Evolutionary conservation across 2,113 vertebrate genomes (phyloP), one percentile per base, ranked within the genome.

Genomic region (Megalops atlanticus): DNA sequence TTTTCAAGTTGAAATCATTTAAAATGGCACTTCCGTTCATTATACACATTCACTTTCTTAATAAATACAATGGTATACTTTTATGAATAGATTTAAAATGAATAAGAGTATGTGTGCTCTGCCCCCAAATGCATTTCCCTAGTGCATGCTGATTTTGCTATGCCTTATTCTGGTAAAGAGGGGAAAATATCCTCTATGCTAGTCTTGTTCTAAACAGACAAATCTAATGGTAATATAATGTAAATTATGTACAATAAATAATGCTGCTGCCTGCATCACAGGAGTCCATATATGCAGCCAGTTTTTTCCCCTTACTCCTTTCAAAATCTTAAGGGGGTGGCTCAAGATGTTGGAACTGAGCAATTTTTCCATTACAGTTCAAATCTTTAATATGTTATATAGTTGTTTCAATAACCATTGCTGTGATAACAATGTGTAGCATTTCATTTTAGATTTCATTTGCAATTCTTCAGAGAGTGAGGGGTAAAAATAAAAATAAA

Each of bases 351-450:
- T 64, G 24, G 58, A 64, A 64, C 58, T 64, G 24, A 64, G n/a
- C n/a, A 64, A 24, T 27, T 64, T 64, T 64, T 64, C n/a, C n/a
- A 64, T 64, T 64, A 31, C 12, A 7, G n/a, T 64, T 64, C 58
- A 64, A 64, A 21, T 11, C 58, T 64, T 64, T 64, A 64, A 64
- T 64, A 64, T 64, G n/a, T 64, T 64, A 27, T 64, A 64, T 64
- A 64, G n/a, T 31, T 64, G 6, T n/a, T 64, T 64, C 31, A 64
- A 64, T 31, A 64, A 64, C n/a, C 58, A 64, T 5, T 64, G n/a
- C 24, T 31, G 54, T 64, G 54, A 21, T n/a, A 64, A 64, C 54
- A 31, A 64, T 64, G 12, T 18, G n/a, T 31, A n/a, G 4, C 54
- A 31, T n/a, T 64, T 8, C 52, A 24, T 64, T 24, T 64, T 4